Percentiles rank a stretch among this genome's conserved stretches.
Conservation (phyloP, 2,113 vertebrate species). For the Zosterops hypoxanthus region DNA sequence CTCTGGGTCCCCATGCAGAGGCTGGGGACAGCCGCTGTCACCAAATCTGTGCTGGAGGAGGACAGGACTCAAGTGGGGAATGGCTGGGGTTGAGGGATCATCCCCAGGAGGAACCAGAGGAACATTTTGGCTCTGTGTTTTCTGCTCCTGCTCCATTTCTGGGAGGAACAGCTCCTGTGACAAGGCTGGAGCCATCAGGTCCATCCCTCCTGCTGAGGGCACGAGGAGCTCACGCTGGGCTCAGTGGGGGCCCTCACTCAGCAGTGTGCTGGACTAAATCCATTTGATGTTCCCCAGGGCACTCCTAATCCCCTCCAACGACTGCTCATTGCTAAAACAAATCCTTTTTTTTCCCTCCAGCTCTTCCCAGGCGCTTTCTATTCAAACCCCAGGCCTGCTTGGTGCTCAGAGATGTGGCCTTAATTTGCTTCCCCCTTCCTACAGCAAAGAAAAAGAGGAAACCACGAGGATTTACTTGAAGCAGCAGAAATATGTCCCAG, state of each 20-base stretch:
- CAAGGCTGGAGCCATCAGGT: background rate
- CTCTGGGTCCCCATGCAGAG: fast-evolving
- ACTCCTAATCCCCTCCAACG: background rate
- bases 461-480: background rate
- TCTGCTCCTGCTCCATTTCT: fast-evolving
- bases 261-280: background rate
- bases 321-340: background rate
- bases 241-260: background rate
- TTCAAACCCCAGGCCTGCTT: background rate
- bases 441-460: background rate
- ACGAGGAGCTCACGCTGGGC: background rate
- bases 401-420: background rate
- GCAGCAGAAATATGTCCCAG: background rate
- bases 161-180: background rate
- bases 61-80: background rate
- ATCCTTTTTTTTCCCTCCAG: background rate
- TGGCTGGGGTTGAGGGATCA: background rate
- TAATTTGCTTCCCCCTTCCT: background rate
- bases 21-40: background rate
- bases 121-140: background rate
- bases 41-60: background rate
- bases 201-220: background rate
- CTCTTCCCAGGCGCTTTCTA: background rate
- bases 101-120: background rate
- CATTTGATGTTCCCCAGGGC: background rate